Conservation (phyloP, 2,113 vertebrate genomes). For the Nothoprocta pentlandii region DNA sequence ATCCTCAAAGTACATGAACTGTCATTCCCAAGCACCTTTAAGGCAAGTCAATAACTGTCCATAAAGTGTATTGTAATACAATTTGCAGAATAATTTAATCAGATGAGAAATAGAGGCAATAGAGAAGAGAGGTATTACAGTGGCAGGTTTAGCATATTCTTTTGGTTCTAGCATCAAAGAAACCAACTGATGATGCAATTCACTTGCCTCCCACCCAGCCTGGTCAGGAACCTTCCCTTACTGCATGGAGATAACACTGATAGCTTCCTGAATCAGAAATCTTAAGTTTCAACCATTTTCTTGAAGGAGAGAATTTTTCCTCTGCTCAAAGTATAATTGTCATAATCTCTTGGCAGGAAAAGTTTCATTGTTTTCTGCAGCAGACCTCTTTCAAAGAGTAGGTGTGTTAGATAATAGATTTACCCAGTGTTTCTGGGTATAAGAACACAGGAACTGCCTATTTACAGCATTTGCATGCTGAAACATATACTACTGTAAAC, state of each 20-base stretch:
- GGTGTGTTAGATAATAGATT: not conserved
- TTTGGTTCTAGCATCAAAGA: not conserved
- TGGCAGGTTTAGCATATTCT: not conserved
- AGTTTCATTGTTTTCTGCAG: not conserved
- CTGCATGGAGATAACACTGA: not conserved
- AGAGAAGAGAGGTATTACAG: not conserved
- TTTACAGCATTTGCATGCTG: not conserved
- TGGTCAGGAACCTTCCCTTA: not conserved
- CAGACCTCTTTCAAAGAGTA: not conserved
- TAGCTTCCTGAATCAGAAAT: not conserved
- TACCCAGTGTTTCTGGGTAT: not conserved
- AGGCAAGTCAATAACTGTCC: not conserved
- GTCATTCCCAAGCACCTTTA: not conserved
- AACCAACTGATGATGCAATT: not conserved
- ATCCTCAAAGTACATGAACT: not conserved
- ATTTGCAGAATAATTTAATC: not conserved
- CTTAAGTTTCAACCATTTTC: not conserved
- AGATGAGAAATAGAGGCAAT: not conserved
- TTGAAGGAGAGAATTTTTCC: not conserved
- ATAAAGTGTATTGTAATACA: not conserved
- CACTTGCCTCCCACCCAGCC: rapidly evolving
- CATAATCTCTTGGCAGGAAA: not conserved
- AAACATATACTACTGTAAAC: not conserved
- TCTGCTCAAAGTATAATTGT: not conserved
- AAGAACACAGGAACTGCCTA: not conserved